Base-by-base conservation (phyloP, 2,113 vertebrate species). In the Fulmarus glacialis region DNA sequence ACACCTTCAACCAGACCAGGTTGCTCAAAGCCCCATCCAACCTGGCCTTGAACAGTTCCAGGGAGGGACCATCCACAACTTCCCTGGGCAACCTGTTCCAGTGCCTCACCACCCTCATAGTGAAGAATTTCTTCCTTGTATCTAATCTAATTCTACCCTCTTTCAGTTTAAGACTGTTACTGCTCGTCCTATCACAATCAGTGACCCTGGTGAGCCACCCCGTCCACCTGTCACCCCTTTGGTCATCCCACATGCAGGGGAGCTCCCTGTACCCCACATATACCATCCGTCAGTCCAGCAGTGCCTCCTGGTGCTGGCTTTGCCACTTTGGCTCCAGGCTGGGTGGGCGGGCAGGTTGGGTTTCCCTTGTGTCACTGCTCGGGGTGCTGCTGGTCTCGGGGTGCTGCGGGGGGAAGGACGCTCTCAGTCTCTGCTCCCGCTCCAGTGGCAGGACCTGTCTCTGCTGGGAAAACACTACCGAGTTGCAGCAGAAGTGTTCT, bases 171-270 rank as follows among this genome's bases (percentile, higher is more conserved):
- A 52, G n/a, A 8, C 38, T 6, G 0, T 27, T 34, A 27, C 58
- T 24, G 47, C 17, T 16, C 2, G 1, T 26, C 77, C 77, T n/a
- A 2, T 43, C 48, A 11, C 2, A 0, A 43, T 29, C 60, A 3
- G 15, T 7, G 15, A 56, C 62, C 30, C 15, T 14, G 34, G 32
- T 14, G 50, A 81, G 24, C 17, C 21, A 21, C 18, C 16, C 6
- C 10, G 9, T 32, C 58, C 30, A 6, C 29, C 22, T 29, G 15
- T 15, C 52, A 47, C 34, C 40, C 19, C 32, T 67, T 30, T 24
- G 26, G 40, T n/a, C 38, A 6, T 29, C 32, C 45, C 15, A 36
- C 19, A 4, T 4, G 3, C n/a, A 11, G 21, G 40, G 60, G 32
- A 67, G 15, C 52, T 55, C 40, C 79, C 40, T 9, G 23, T 29